Base-by-base conservation (phyloP, 2,113 vertebrate species). In the Centropristis striata region DNA sequence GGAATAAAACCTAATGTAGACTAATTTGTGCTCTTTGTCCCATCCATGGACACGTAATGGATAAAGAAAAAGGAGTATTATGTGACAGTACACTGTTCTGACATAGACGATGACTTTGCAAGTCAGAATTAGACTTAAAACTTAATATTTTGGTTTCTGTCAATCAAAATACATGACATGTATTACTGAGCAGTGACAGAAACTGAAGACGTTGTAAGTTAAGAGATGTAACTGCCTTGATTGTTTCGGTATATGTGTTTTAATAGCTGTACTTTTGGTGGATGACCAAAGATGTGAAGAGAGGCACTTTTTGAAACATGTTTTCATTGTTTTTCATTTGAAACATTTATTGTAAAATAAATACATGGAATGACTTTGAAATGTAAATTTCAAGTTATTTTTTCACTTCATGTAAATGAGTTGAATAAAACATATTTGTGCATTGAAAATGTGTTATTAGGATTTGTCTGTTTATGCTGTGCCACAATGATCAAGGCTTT, bases 401-500 rank as follows among this genome's bases (percentile, higher is more conserved):
- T 80, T 85, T 61, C 18, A 58, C 37, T 61, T 66, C 2, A 65
- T 64, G 74, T 80, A 74, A 78, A 86, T 61, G 5, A 71, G 47
- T 59, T 85, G 16, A 89, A 89, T 86, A 85, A 86, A 90, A 70
- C 37, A 71, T 76, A 55, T 72, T 53, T 80, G 57, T 78, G 54
- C 68, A 80, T 72, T 78, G 39, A 71, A 61, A 69, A 27, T 63
- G 37, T 58, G 54, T 71, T 64, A 10, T 39, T 44, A 14, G 6
- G 20, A 16, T 39, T 1, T 21, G 5, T 42, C 41, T 59, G 8
- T 13, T 69, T 27, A 39, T 10, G 27, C 57, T 3, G 36, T 42
- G 50, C 27, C 25, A 9, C 28, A 18, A 3, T 39, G 23, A 58
- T 57, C 13, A 23, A 57, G 44, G 64, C 16, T 11, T 21, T 12